Conservation (phyloP, 2,797 vertebrate genomes). For the Hephaestus fuliginosus region DNA sequence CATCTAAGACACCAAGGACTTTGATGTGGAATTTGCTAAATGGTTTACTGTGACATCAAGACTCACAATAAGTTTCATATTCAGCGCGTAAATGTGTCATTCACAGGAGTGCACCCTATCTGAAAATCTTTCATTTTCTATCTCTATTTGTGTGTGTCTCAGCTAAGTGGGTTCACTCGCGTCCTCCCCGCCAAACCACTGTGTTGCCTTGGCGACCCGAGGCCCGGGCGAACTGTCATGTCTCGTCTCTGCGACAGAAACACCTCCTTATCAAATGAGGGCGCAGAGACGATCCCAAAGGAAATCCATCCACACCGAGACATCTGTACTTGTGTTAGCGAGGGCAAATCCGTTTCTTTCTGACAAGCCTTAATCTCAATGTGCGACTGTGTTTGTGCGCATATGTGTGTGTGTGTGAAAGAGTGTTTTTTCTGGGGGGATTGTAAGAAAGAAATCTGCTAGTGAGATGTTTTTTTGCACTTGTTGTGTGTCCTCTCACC, state of each 20-base stretch:
- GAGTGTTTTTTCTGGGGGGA: conserved; percentile 60
- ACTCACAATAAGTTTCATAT: neutral
- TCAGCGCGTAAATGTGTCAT: neutral
- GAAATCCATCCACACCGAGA: conserved; percentile 80
- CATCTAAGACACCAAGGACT: neutral
- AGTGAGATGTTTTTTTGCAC: conserved; percentile 72
- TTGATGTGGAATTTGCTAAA: neutral
- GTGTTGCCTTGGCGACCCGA: conserved; percentile 63
- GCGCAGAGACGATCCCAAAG: conserved; percentile 72
- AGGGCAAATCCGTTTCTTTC: conserved; percentile 80
- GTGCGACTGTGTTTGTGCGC: conserved; percentile 44
- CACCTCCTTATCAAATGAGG: conserved; percentile 75
- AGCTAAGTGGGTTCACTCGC: conserved; percentile 33
- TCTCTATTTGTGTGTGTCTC: conserved; percentile 17
- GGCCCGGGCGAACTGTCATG: conserved; percentile 40
- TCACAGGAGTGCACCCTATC: neutral
- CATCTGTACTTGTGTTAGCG: conserved; percentile 82
- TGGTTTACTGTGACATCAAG: neutral
- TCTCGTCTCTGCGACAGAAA: conserved; percentile 55
- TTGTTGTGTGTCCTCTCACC: conserved; percentile 59
- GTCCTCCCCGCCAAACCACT: conserved; percentile 29
- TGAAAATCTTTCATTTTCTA: conserved; percentile 35
- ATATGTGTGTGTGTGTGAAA: conserved; percentile 38
- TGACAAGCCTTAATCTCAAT: conserved; percentile 83
- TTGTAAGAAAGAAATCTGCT: conserved; percentile 73